Percentiles rank a stretch among this genome's conserved stretches.
These are phyloP conservation scores for Melanaphis sacchari DNA, from an alignment of 1,140 invertebrate species.

Conservation along the genomic window DNA sequence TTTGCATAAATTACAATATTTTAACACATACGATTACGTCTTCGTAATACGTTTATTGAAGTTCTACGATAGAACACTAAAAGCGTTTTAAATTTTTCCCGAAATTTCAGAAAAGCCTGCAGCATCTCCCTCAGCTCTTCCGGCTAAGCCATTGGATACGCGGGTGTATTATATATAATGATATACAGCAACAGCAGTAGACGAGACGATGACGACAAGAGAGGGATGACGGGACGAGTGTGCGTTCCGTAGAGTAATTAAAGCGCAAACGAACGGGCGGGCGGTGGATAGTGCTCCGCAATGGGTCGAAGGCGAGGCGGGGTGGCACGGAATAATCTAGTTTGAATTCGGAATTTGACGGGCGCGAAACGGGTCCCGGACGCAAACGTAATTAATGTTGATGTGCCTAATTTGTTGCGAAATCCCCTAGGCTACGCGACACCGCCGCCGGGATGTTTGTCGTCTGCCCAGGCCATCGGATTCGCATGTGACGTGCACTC, in stretches of 20 bases:
- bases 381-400: conserved; percentile 50
- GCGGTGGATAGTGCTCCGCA: background rate
- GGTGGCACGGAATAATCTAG: conserved; percentile 23
- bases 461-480: background rate
- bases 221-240: background rate
- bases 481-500: background rate
- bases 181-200: background rate
- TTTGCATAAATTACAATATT: background rate
- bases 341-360: conserved; percentile 50
- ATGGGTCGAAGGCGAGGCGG: background rate
- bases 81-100: background rate
- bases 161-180: background rate
- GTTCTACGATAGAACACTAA: background rate
- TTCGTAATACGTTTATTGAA: background rate
- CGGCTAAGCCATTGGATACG: background rate
- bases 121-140: too few species aligned
- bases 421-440: conserved; percentile 18
- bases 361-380: conserved; percentile 31
- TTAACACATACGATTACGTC: background rate
- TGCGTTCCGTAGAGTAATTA: conserved; percentile 14
- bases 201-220: background rate
- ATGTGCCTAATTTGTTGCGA: conserved; percentile 44
- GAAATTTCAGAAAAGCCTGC: background rate
- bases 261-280: background rate
- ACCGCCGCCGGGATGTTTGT: conserved; percentile 5